Evolutionary conservation across 2,797 vertebrate species (phyloP), one percentile per base, ranked within the genome.

Genomic region (Potorous gilbertii): DNA sequence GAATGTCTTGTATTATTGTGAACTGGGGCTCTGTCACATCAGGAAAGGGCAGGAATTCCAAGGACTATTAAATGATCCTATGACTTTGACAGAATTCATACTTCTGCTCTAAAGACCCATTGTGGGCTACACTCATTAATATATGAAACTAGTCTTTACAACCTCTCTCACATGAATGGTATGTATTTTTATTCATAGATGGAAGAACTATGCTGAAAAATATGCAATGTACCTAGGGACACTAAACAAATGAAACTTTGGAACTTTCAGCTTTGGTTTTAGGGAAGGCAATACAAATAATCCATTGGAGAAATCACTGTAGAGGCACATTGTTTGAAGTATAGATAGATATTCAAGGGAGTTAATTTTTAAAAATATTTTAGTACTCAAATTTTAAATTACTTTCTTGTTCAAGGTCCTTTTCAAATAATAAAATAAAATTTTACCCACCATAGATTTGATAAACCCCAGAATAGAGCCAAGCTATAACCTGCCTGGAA

Each of bases 151-250:
- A 90, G 91, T 56, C 12, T 40, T 97, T 94, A 14, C 55, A 94
- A 31, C 18, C 74, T 87, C 74, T 93, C 54, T 57, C 55, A 93
- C 5, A 93, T 95, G 56, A 93, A 92, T 50, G 3, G 94, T 31
- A 96, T 91, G 62, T 93, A 55, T 91, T 93, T 97, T 56, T 87
- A 87, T 96, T 91, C 50, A 90, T 93, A 46, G 54, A 46, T 94
- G 50, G 29, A 62, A 94, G 95, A 93, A 56, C 31, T 94, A 94
- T 94, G 29, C n/a, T 92, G 50, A 8, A 50, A 96, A 95, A 55
- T 4, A 94, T 54, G 21, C 92, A 24, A 90, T 34, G 93, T 55
- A 56, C 31, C 93, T 93, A 90, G 66, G 21, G 90, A 91, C 57
- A 90, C 4, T 55, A 94, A 91, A 87, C 87, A 31, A 91, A 11